phyloP scores from a whole-genome alignment of 2,797 vertebrate genomes.

The Chaenodraco wilsoni region DNA sequence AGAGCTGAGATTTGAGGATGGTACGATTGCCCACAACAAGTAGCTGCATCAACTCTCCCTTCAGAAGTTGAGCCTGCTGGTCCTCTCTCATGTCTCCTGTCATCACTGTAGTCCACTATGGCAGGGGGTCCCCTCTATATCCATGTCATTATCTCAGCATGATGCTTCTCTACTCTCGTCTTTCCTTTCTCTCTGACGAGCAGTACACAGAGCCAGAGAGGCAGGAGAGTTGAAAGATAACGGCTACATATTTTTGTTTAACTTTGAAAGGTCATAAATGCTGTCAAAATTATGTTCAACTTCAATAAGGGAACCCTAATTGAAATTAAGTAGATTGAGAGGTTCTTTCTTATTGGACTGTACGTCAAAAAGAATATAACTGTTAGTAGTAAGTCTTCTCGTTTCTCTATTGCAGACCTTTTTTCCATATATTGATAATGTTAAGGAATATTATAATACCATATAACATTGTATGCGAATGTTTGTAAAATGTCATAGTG shows the following conservation, averaged over 20 bases:
- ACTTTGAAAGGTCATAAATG: conserved; percentile 51
- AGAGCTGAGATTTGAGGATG: conserved; percentile 54
- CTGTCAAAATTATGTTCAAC: not conserved
- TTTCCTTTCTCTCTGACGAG: conserved; percentile 46
- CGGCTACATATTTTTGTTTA: conserved; percentile 9
- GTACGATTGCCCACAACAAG: conserved; percentile 65
- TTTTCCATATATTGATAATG: no score
- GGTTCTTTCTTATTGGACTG: no score
- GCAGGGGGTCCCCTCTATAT: conserved; percentile 71
- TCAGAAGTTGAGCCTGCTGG: conserved; percentile 69
- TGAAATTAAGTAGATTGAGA: no score
- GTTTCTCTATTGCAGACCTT: no score
- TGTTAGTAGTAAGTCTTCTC: no score
- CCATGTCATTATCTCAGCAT: conserved; percentile 74
- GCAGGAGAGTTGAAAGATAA: conserved; percentile 9
- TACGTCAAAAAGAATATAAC: no score
- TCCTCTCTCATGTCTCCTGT: conserved; percentile 72
- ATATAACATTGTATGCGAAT: not conserved
- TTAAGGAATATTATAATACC: not conserved
- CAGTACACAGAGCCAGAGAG: conserved; percentile 22
- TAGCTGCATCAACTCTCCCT: conserved; percentile 61
- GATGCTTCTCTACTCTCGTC: conserved; percentile 49
- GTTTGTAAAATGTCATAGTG: not conserved
- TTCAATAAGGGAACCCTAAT: conserved; percentile 23
- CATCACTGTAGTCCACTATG: conserved; percentile 64